Conservation (phyloP, 1,140 invertebrate genomes). For the Melanaphis sacchari region DNA sequence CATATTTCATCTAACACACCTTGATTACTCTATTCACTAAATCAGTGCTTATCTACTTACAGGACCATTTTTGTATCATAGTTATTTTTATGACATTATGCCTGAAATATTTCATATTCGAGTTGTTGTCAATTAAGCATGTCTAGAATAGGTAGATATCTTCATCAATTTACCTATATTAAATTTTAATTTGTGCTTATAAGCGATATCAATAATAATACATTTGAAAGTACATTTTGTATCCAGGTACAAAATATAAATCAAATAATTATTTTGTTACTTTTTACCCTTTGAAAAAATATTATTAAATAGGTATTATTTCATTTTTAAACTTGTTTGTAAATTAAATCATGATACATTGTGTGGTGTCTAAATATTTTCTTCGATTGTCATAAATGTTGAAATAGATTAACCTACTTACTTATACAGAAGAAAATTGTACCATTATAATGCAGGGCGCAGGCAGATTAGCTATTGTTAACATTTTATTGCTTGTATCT, state of each 20-base stretch:
- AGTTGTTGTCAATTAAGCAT: background rate
- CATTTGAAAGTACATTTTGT: background rate
- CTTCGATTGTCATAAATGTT: background rate
- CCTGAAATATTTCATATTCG: background rate
- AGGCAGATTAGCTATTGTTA: background rate
- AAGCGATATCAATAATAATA: background rate
- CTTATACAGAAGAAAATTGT: background rate
- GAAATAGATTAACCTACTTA: slow-evolving; percentile 46
- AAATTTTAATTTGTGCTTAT: background rate
- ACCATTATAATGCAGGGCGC: background rate
- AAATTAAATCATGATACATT: background rate
- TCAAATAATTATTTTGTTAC: background rate
- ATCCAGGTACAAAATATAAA: background rate
- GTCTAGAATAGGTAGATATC: background rate
- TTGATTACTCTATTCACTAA: too few species aligned
- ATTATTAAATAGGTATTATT: background rate
- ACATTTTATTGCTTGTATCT: background rate
- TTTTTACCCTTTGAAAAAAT: background rate
- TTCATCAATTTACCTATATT: background rate
- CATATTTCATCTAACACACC: too few species aligned
- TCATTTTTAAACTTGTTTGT: background rate
- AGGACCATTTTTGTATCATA: too few species aligned
- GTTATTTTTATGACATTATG: too few species aligned
- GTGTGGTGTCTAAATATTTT: background rate
- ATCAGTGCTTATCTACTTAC: background rate